Conservation (phyloP, 1,140 invertebrate species). For the Adelges cooleyi region DNA sequence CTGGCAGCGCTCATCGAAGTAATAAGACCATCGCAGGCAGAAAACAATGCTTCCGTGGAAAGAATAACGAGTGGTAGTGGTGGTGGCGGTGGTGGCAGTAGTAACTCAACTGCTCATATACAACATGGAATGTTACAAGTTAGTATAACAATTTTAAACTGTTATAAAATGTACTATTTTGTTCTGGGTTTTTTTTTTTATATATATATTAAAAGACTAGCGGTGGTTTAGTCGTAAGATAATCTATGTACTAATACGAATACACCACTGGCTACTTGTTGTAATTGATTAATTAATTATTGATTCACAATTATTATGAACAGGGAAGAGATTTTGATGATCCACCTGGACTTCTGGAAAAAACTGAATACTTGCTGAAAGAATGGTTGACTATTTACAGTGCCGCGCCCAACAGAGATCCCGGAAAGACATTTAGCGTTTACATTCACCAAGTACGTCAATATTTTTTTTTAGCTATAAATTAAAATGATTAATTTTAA, state of each 20-base stretch:
- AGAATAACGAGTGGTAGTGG: conserved; percentile 6
- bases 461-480: conserved; percentile 3
- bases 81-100: no score
- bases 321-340: conserved; percentile 84
- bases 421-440: conserved; percentile 82
- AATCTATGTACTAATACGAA: background rate
- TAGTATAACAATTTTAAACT: no score
- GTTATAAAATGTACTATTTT: no score
- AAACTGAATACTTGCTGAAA: conserved; percentile 82
- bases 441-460: conserved; percentile 66
- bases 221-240: background rate
- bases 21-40: conserved; percentile 7
- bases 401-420: conserved; percentile 65
- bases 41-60: conserved; percentile 11
- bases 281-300: conserved; percentile 24
- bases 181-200: no score
- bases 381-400: conserved; percentile 92
- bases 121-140: conserved; percentile 81
- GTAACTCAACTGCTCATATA: conserved; percentile 70
- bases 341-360: conserved; percentile 85
- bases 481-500: conserved; percentile 39
- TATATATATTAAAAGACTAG: background rate
- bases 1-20: conserved; percentile 1
- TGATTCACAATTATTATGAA: conserved; percentile 33
- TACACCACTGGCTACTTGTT: conserved; percentile 43